A percentile compares a stretch with the other conserved stretches of the same genome.
phyloP scores from a whole-genome alignment of 2,888 invertebrate species.

The Panopea generosa region DNA sequence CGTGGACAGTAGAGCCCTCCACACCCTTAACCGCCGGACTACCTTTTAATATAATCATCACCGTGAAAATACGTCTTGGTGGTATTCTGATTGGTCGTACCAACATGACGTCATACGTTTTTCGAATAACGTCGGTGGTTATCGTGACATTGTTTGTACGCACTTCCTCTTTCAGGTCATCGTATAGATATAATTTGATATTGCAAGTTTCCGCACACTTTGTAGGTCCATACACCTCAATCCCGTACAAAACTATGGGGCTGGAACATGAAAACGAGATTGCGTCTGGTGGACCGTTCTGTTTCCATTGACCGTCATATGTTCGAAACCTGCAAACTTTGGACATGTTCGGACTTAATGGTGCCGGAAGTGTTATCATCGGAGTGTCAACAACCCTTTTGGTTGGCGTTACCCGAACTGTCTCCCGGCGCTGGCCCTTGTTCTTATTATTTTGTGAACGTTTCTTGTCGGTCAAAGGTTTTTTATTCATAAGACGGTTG shows the following conservation, averaged over 20 bases:
- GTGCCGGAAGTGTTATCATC: slow-evolving; percentile 19
- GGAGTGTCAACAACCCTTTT: slow-evolving; percentile 7
- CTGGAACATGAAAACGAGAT: slow-evolving; percentile 51
- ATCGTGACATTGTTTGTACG: slow-evolving; percentile 39
- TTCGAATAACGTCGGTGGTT: slow-evolving; percentile 35
- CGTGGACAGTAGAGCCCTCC: slow-evolving; percentile 38
- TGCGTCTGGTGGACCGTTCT: slow-evolving; percentile 57
- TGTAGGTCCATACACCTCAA: slow-evolving; percentile 47
- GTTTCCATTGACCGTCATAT: slow-evolving; percentile 57
- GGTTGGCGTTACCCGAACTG: background rate
- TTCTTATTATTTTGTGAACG: background rate
- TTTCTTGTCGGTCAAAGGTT: slow-evolving; percentile 7
- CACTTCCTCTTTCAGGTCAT: slow-evolving; percentile 56
- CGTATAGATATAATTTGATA: slow-evolving; percentile 40
- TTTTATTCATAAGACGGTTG: slow-evolving; percentile 32
- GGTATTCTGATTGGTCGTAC: slow-evolving; percentile 51
- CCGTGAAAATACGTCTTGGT: slow-evolving; percentile 46
- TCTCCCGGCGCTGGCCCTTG: background rate
- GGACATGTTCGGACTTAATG: slow-evolving; percentile 45
- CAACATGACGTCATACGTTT: slow-evolving; percentile 50
- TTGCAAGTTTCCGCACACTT: slow-evolving; percentile 39
- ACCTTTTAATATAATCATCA: slow-evolving; percentile 48
- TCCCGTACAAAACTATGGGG: slow-evolving; percentile 54
- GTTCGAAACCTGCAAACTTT: slow-evolving; percentile 51
- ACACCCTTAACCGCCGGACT: slow-evolving; percentile 50